Conservation (phyloP, 2,797 vertebrate species). For the Enteromius paludinosus region DNA sequence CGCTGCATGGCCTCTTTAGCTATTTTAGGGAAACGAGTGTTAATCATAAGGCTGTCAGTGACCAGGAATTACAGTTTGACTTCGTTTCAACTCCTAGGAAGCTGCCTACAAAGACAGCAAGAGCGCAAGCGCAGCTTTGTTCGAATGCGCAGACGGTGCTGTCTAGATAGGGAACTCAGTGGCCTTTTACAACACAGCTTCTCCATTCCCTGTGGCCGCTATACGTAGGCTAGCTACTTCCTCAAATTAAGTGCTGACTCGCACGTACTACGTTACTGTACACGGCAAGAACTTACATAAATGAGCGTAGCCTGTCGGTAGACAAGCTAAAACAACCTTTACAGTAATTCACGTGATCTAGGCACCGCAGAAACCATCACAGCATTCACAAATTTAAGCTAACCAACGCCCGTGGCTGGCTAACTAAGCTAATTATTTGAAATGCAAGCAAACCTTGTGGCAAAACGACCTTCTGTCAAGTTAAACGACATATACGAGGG, state of each 20-base stretch:
- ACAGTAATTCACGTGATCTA: neutral
- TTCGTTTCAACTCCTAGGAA: neutral
- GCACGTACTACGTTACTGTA: conserved; percentile 1
- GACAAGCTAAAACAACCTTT: neutral
- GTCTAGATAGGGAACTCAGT: neutral
- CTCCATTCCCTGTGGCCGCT: neutral
- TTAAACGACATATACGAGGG: neutral
- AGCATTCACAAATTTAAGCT: neutral
- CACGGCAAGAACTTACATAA: neutral
- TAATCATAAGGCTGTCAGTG: neutral
- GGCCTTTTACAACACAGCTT: neutral
- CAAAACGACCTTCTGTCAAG: conserved; percentile 13
- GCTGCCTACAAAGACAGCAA: neutral
- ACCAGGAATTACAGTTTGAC: neutral
- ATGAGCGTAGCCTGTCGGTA: neutral
- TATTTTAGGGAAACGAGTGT: conserved; percentile 29
- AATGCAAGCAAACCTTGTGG: conserved; percentile 23
- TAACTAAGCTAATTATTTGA: conserved; percentile 42
- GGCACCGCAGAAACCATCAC: neutral
- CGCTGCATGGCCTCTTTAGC: neutral
- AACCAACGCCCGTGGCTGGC: conserved; percentile 15
- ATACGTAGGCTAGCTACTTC: conserved; percentile 26
- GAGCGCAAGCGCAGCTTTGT: neutral
- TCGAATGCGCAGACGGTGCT: neutral
- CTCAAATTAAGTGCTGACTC: conserved; percentile 17